Evolutionary conservation across 1,140 invertebrate species (phyloP).

Genomic region (Metopolophium dirhodum): DNA sequence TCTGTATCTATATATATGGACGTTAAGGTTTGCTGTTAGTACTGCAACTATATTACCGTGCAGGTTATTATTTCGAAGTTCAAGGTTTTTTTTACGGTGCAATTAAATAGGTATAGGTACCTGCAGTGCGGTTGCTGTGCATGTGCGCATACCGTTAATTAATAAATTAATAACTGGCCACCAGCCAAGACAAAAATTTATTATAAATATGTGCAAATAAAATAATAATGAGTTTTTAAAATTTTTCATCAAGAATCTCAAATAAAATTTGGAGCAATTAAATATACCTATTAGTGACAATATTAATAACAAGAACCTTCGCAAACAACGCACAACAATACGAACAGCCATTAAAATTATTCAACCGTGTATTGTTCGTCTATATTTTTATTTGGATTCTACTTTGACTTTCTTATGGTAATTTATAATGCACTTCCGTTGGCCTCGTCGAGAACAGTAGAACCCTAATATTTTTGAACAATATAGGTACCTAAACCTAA

Average conservation of each 20-base stretch:
- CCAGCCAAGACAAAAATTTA: not conserved
- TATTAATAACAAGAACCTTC: not conserved
- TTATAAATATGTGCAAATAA: not conserved
- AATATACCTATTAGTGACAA: not conserved
- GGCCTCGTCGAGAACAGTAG: not conserved
- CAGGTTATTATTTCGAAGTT: constrained; percentile 9
- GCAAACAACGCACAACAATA: not conserved
- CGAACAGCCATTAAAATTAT: not conserved
- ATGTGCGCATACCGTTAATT: not conserved
- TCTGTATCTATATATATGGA: not conserved
- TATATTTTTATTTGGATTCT: not conserved
- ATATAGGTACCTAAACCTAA: no score
- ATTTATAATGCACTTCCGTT: not conserved
- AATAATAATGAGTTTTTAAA: not conserved
- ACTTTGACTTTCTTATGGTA: not conserved
- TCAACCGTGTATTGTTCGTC: not conserved
- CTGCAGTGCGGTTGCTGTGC: no score
- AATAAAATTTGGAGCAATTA: not conserved
- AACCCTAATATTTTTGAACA: no score
- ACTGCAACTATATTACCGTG: not conserved
- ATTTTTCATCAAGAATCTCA: not conserved
- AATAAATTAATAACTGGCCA: not conserved
- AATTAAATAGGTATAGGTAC: not conserved
- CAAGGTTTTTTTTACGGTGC: not conserved
- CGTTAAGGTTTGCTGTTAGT: not conserved